A percentile compares a stretch with the other conserved stretches of the same genome.
Conservation (phyloP, 2,888 invertebrate species). For the Mechanitis mazaeus region DNA sequence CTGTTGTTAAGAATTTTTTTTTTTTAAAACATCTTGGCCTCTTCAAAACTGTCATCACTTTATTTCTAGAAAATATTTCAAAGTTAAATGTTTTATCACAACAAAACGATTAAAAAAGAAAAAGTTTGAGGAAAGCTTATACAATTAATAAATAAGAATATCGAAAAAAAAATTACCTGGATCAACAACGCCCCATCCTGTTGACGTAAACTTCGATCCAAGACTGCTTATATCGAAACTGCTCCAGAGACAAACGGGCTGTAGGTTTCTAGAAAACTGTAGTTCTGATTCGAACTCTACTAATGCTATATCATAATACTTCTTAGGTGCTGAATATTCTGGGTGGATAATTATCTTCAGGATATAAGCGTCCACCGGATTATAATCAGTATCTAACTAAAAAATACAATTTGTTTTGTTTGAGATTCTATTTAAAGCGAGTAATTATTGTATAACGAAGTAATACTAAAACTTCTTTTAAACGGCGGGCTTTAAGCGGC, state of each 20-base stretch:
- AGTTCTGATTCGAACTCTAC: constrained; percentile 42
- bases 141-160: background rate
- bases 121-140: no score
- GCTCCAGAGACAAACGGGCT: constrained; percentile 55
- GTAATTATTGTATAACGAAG: no score
- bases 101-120: no score
- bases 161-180: background rate
- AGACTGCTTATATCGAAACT: constrained; percentile 32
- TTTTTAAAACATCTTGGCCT: no score
- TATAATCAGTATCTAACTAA: background rate
- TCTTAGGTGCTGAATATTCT: constrained; percentile 43
- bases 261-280: constrained; percentile 38
- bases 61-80: no score
- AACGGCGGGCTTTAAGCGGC: no score
- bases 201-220: constrained; percentile 20
- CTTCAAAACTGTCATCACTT: no score
- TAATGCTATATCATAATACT: constrained; percentile 55
- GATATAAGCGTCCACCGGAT: constrained; percentile 37
- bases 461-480: no score
- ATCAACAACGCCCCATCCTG: constrained; percentile 3
- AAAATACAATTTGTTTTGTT: background rate
- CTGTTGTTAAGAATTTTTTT: no score
- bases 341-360: constrained; percentile 45
- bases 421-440: background rate
- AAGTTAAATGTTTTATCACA: no score